A percentile compares a stretch with the other conserved stretches of the same genome.
phyloP scores from a whole-genome alignment of 30 jellyfish, hydroid and myxozoan genomes.

The Chironex yamaguchii region DNA sequence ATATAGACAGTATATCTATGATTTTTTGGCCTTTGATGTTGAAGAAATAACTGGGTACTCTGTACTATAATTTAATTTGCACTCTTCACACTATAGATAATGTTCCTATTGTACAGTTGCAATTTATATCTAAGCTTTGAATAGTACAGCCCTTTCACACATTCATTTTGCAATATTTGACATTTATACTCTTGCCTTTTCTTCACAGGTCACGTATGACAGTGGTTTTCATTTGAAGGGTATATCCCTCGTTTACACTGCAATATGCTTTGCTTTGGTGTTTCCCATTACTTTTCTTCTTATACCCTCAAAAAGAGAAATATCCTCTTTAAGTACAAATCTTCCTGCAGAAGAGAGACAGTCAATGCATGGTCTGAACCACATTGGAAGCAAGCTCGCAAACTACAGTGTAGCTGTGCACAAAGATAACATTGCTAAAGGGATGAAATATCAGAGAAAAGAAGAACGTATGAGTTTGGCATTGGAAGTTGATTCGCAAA shows the following conservation, averaged over 20 bases:
- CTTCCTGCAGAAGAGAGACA: background rate
- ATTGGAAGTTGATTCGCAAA: background rate
- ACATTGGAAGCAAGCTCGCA: slow-evolving; percentile 7
- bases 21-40: no score
- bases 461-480: background rate
- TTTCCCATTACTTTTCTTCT: slow-evolving; percentile 58
- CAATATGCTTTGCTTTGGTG: slow-evolving; percentile 40
- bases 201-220: slow-evolving; percentile 75
- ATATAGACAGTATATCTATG: no score
- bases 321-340: background rate
- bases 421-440: background rate
- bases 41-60: no score
- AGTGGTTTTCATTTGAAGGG: slow-evolving; percentile 68
- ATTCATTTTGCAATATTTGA: no score
- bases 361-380: slow-evolving; percentile 2
- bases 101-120: no score
- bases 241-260: slow-evolving; percentile 63
- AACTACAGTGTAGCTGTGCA: background rate
- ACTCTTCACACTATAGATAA: background rate
- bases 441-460: background rate
- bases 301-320: slow-evolving; percentile 52
- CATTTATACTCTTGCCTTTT: background rate
- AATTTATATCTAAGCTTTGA: no score
- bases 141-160: no score
- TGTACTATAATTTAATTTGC: background rate